Conservation (phyloP, 2,888 invertebrate genomes). For the Melinopterus prodromus region DNA sequence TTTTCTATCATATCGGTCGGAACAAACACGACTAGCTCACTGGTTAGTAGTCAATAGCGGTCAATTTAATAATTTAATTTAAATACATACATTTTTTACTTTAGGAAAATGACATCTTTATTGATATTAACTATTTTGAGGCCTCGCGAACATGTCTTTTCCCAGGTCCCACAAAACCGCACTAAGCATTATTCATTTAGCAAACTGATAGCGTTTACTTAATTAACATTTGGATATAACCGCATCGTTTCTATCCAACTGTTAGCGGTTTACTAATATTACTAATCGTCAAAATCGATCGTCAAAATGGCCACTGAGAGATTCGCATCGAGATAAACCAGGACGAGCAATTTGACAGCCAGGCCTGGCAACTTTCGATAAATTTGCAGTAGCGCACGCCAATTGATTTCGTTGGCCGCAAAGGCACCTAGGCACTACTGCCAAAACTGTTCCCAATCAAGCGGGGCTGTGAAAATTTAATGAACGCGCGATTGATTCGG, state of each 20-base stretch:
- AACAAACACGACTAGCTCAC: no score
- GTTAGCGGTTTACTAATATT: neutral
- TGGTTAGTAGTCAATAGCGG: no score
- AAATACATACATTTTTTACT: no score
- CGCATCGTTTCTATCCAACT: neutral
- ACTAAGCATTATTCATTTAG: no score
- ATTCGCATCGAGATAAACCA: neutral
- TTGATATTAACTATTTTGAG: no score
- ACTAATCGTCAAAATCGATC: neutral
- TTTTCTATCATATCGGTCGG: no score
- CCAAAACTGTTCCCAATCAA: conserved; percentile 24
- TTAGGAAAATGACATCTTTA: no score
- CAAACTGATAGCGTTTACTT: no score
- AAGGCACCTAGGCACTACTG: conserved; percentile 11
- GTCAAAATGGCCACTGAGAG: neutral
- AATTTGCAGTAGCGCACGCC: conserved; percentile 7
- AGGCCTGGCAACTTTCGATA: neutral
- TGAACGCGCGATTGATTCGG: conserved; percentile 21
- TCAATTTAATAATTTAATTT: no score
- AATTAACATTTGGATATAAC: no score
- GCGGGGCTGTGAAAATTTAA: conserved; percentile 21
- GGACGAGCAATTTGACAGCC: neutral
- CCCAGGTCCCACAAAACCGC: no score
- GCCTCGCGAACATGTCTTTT: no score
- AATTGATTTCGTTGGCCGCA: conserved; percentile 12